Base-by-base conservation (phyloP, 2,888 invertebrate species). In the Hypena proboscidalis region DNA sequence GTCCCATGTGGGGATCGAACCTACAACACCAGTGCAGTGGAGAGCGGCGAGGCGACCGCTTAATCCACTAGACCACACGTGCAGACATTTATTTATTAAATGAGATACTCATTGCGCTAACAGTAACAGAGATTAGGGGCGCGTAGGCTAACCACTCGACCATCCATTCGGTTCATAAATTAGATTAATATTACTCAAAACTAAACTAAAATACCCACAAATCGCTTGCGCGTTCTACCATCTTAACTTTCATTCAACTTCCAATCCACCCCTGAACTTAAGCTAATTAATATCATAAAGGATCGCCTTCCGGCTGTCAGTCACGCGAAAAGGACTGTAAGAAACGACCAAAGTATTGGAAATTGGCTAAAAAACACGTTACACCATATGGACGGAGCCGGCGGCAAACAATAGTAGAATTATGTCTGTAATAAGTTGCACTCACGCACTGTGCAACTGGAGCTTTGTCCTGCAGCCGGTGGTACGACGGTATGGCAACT, bases 351-450 rank as follows among this genome's bases (percentile, higher is more conserved):
- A 69, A 36, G 76, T 85, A 86, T 86, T 78, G 82, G 36, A 87
- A 89, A 88, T 88, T 86, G 83, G 72, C 74, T 78, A 68, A 74
- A 74, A 70, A 67, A 75, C 83, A 88, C 86, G 90, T 88, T 90
- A 89, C 89, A 81, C 90, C 90, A 90, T 90, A 90, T 90, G 90
- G 83, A 75, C 72, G 76, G 64, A 71, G 83, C 87, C 82, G 70
- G 67, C 77, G 83, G 87, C 87, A 74, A 77, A 90, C 90, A 90
- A 90, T 90, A 84, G 89, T 79, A 81, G 73, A 89, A 90, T 90
- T 90, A 90, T 85, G 74, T 81, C 77, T 67, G 80, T 90, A 90
- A 90, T 90, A 90, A 89, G 83, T 83, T 69, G 72, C 50, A 74
- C 80, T 83, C 90, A 90, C 90, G 90, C 90, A 85, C 83, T 54